phyloP scores from a whole-genome alignment of 2,797 vertebrate genomes.

The Pelochelys cantorii region DNA sequence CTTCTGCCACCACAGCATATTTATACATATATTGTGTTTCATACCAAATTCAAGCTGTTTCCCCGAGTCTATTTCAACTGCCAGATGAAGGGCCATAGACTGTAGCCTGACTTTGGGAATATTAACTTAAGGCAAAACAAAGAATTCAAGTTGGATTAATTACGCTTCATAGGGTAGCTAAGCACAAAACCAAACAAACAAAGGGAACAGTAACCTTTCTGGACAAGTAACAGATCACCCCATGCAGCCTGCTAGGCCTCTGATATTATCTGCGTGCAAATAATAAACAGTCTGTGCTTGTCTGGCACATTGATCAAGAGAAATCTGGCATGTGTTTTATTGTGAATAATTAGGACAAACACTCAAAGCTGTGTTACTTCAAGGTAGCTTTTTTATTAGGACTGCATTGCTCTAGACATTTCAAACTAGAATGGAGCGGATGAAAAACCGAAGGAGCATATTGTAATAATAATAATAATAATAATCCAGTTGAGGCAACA shows the following conservation, averaged over 20 bases:
- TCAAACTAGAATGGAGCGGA: background rate
- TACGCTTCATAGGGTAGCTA: background rate
- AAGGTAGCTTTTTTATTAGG: slow-evolving; percentile 50
- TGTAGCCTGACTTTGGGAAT: background rate
- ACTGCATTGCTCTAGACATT: background rate
- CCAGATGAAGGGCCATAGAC: background rate
- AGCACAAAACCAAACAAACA: slow-evolving; percentile 23
- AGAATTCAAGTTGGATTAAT: background rate
- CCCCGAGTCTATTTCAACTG: background rate
- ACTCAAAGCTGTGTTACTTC: slow-evolving; percentile 17
- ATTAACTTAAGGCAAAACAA: background rate
- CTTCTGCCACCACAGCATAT: accelerated
- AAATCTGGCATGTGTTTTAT: slow-evolving; percentile 60
- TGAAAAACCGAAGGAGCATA: background rate
- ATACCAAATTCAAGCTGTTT: background rate
- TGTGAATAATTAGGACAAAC: slow-evolving; percentile 69
- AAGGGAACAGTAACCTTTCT: slow-evolving; percentile 17
- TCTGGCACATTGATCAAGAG: slow-evolving; percentile 63
- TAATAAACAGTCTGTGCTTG: slow-evolving; percentile 60
- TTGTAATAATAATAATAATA: background rate
- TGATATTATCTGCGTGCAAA: background rate
- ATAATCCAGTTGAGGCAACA: background rate
- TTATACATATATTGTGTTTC: background rate
- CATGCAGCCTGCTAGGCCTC: background rate
- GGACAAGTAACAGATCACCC: slow-evolving; percentile 21